Evolutionary conservation across 2,888 invertebrate genomes (phyloP).

Genomic region (Pyrochroa serraticornis): DNA sequence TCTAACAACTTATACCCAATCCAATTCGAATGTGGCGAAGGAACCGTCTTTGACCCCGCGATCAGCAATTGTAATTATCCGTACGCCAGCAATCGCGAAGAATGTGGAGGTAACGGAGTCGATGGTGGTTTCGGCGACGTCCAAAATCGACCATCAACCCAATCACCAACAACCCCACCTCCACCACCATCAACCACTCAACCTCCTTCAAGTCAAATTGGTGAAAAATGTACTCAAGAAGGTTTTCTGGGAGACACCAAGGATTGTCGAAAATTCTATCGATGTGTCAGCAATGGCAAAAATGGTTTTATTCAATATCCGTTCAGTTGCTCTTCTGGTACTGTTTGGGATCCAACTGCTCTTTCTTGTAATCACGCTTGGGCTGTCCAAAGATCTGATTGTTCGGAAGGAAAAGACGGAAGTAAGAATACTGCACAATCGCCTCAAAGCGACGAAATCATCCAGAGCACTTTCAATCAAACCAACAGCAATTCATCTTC

Average conservation of each 20-base stretch:
- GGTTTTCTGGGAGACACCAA: constrained; percentile 75
- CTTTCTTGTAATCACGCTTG: constrained; percentile 76
- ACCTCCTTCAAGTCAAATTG: constrained; percentile 34
- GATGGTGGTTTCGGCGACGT: constrained; percentile 39
- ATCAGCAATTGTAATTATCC: constrained; percentile 74
- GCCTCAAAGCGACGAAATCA: constrained; percentile 17
- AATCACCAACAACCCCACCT: constrained; percentile 23
- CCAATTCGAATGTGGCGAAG: constrained; percentile 75
- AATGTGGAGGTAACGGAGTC: constrained; percentile 69
- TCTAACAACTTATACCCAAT: constrained; percentile 64
- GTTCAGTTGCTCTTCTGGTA: constrained; percentile 77
- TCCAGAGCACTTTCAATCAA: constrained; percentile 16
- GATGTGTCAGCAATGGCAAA: constrained; percentile 71
- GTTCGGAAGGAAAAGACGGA: constrained; percentile 56
- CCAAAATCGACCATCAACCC: constrained; percentile 41
- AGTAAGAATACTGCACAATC: constrained; percentile 18
- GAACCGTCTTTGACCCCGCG: constrained; percentile 75
- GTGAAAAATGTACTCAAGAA: constrained; percentile 63
- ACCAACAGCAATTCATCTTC: constrained; percentile 18
- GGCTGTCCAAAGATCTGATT: constrained; percentile 71
- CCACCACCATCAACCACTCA: constrained; percentile 12
- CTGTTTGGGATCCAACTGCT: constrained; percentile 75
- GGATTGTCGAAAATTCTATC: constrained; percentile 77
- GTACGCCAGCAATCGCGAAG: constrained; percentile 68
- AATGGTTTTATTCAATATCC: constrained; percentile 70